Evolutionary conservation across 2,888 invertebrate species (phyloP), one percentile per base, ranked within the genome.

Genomic region (Colostygia pectinataria): DNA sequence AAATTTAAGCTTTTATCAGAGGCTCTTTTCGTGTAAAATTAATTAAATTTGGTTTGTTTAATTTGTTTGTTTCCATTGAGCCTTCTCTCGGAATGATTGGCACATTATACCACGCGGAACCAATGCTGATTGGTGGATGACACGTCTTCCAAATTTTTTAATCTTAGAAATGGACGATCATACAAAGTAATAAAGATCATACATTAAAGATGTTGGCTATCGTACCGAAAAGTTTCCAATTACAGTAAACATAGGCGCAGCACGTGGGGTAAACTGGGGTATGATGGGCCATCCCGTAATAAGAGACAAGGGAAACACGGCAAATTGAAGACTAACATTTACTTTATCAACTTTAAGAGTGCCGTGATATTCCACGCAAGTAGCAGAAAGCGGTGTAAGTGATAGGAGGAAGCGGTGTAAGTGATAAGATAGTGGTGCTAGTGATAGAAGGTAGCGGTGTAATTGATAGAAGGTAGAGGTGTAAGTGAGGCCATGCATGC

Each of bases 301-400:
- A n/a, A 7, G 65, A 74, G 64, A 71, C 65, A 67, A 66, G 49
- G 68, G 62, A 62, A 68, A 74, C 73, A 66, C 46, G 36, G 59
- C 63, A 74, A 77, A 77, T 77, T 73, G 68, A 76, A 77, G 58
- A 58, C 73, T 67, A 74, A 77, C 59, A 75, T 77, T 77, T 73
- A 71, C 72, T 69, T 63, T 54, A 53, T 44, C 44, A 62, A 68
- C 63, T 69, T 66, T 60, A 62, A 63, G 61, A 63, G 62, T 9
- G 18, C 33, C 33, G 57, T 66, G 71, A 71, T 73, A 69, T 60
- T 24, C 13, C 36, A 12, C 24, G 0, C 31, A 63, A 65, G 54
- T 5, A 41, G 4, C 55, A 36, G 43, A 37, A 25, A 42, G 61
- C 57, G 54, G 13, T 25, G 0, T 28, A 63, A 65, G 54, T 54